Conservation (phyloP, 1,140 invertebrate species). For the Lepidurus couesii region DNA sequence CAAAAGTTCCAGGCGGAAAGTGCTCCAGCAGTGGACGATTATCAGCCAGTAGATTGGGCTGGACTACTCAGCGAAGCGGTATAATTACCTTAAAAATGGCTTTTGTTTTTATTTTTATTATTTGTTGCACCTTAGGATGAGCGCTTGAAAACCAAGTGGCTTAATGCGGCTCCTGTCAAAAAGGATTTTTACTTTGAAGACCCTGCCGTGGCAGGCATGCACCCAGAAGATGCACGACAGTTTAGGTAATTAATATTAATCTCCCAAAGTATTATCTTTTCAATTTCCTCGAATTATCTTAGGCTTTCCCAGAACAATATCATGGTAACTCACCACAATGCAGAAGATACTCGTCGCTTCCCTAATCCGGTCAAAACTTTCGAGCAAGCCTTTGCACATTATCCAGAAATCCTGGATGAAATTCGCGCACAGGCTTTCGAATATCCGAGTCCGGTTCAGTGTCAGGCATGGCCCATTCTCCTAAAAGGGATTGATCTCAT, state of each 20-base stretch:
- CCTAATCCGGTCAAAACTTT: constrained; percentile 80
- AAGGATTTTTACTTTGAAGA: constrained; percentile 84
- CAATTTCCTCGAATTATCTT: constrained; percentile 27
- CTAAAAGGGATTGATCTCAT: constrained; percentile 80
- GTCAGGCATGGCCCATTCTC: constrained; percentile 82
- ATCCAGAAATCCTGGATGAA: constrained; percentile 74
- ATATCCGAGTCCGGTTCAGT: constrained; percentile 82
- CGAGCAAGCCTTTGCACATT: constrained; percentile 72
- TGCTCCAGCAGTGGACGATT: constrained; percentile 33
- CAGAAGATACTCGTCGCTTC: constrained; percentile 48
- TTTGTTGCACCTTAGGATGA: constrained; percentile 46
- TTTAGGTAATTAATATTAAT: constrained; percentile 46
- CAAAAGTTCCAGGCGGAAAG: constrained; percentile 38
- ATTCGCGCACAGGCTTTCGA: constrained; percentile 75
- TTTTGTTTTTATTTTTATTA: background rate
- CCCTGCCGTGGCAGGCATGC: constrained; percentile 59
- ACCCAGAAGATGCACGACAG: constrained; percentile 53
- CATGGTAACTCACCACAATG: constrained; percentile 49
- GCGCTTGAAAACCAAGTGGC: constrained; percentile 53
- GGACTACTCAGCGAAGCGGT: constrained; percentile 41
- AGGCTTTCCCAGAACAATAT: constrained; percentile 60
- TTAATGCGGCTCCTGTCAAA: constrained; percentile 56
- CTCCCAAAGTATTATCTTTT: constrained; percentile 34
- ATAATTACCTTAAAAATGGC: constrained; percentile 28
- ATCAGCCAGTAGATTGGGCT: constrained; percentile 46